Conservation (phyloP, 2,797 vertebrate species). For the Neosilurus mollespiculum region DNA sequence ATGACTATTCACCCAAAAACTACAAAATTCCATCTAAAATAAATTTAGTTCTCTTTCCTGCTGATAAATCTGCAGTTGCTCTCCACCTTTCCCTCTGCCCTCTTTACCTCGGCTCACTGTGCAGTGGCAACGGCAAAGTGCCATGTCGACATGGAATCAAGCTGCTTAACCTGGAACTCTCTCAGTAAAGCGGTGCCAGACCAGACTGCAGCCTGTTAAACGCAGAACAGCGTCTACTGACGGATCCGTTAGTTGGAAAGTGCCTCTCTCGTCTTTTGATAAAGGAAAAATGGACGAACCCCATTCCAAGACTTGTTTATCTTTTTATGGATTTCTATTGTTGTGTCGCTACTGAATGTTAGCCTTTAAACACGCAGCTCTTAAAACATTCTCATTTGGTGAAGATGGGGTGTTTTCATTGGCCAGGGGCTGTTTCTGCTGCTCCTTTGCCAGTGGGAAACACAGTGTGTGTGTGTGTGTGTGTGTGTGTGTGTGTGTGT, state of each 20-base stretch:
- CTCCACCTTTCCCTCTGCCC: slow-evolving; percentile 11
- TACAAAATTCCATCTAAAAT: neutral
- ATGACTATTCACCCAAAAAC: neutral
- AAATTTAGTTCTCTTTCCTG: neutral
- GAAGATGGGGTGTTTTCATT: slow-evolving; percentile 49
- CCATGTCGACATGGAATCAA: slow-evolving; percentile 52
- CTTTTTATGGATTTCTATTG: slow-evolving; percentile 12
- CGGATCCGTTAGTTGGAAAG: slow-evolving; percentile 30
- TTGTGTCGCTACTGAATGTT: slow-evolving; percentile 30
- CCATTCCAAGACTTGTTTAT: neutral
- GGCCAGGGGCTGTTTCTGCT: slow-evolving; percentile 43
- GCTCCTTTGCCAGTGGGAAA: slow-evolving; percentile 47
- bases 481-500: no score
- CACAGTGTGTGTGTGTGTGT: slow-evolving; percentile 28
- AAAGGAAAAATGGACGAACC: slow-evolving; percentile 1
- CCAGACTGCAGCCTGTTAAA: slow-evolving; percentile 45
- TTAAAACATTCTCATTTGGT: slow-evolving; percentile 50
- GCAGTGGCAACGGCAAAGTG: slow-evolving; percentile 45
- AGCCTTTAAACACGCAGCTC: slow-evolving; percentile 22
- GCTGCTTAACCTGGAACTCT: slow-evolving; percentile 26
- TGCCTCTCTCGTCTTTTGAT: slow-evolving; percentile 10
- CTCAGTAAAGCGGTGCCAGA: slow-evolving; percentile 53
- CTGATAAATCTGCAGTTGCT: neutral
- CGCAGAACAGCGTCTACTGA: slow-evolving; percentile 58
- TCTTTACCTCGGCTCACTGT: slow-evolving; percentile 17